Evolutionary conservation across 2,888 invertebrate genomes (phyloP).

Genomic region (Hypolimnas misippus): DNA sequence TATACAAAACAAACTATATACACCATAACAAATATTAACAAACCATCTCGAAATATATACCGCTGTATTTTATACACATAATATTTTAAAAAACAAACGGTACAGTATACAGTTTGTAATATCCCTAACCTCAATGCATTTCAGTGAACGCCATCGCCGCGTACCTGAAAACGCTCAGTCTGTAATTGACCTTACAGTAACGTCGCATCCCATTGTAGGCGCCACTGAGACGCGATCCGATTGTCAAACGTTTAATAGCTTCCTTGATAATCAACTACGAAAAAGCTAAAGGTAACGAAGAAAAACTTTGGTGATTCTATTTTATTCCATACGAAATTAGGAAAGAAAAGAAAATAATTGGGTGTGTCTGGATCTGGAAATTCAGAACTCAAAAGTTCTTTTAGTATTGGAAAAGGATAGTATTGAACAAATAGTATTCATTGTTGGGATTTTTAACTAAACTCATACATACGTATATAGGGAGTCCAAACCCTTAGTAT

Average conservation of each 20-base stretch:
- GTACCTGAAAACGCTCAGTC: no score
- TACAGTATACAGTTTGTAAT: no score
- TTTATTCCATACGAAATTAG: conserved; percentile 25
- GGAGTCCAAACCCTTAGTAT: no score
- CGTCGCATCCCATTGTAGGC: conserved; percentile 63
- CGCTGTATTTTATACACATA: no score
- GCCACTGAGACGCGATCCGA: conserved; percentile 55
- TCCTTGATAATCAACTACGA: conserved; percentile 46
- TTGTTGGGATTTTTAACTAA: no score
- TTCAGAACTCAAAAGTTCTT: neutral
- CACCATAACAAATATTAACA: no score
- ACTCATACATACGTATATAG: no score
- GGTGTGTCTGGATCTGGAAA: neutral
- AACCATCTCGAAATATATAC: no score
- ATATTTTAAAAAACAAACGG: no score
- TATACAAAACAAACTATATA: no score
- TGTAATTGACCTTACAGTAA: conserved; percentile 57
- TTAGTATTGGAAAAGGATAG: neutral
- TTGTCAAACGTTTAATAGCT: conserved; percentile 78
- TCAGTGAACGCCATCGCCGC: no score
- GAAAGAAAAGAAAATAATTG: conserved; percentile 11
- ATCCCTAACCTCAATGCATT: no score
- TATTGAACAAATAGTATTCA: neutral
- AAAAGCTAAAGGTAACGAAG: conserved; percentile 30
- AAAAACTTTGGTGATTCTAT: conserved; percentile 33